phyloP scores from a whole-genome alignment of 2,113 vertebrate genomes.

The Hemiscyllium ocellatum region DNA sequence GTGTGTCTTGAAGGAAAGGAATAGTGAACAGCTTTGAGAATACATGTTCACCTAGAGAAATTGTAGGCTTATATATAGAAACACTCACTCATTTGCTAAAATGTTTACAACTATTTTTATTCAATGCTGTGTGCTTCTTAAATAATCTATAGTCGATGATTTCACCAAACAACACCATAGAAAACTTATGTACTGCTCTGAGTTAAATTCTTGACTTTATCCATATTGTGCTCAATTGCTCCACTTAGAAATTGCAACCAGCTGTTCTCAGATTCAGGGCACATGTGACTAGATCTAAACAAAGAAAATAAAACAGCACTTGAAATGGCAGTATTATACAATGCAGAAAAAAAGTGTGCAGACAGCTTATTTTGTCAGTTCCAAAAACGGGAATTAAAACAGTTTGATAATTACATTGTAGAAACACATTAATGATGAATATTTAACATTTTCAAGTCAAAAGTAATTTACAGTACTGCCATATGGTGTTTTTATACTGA shows the following conservation, averaged over 20 bases:
- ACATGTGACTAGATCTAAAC: slow-evolving; percentile 75
- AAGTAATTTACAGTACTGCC: neutral
- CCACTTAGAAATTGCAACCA: slow-evolving; percentile 79
- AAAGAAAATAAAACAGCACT: slow-evolving; percentile 40
- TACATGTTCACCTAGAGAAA: neutral
- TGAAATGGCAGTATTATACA: neutral
- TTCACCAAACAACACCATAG: slow-evolving; percentile 22
- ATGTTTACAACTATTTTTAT: neutral
- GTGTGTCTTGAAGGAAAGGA: neutral
- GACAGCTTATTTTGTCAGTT: neutral
- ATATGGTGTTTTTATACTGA: neutral
- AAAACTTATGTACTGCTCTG: slow-evolving; percentile 46
- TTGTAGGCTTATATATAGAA: neutral
- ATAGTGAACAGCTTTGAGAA: neutral
- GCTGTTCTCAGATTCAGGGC: slow-evolving; percentile 68
- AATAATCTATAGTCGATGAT: neutral
- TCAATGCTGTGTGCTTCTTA: neutral
- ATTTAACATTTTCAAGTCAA: neutral
- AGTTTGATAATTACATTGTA: too few species aligned
- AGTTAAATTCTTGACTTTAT: slow-evolving; percentile 70
- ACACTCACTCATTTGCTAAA: neutral
- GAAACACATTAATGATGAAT: neutral
- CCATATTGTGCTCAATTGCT: slow-evolving; percentile 79
- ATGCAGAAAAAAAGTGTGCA: slow-evolving; percentile 24
- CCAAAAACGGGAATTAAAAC: neutral